These are phyloP conservation scores for Euura lappo DNA, from an alignment of 1,140 invertebrate species.

Conservation along the genomic window DNA sequence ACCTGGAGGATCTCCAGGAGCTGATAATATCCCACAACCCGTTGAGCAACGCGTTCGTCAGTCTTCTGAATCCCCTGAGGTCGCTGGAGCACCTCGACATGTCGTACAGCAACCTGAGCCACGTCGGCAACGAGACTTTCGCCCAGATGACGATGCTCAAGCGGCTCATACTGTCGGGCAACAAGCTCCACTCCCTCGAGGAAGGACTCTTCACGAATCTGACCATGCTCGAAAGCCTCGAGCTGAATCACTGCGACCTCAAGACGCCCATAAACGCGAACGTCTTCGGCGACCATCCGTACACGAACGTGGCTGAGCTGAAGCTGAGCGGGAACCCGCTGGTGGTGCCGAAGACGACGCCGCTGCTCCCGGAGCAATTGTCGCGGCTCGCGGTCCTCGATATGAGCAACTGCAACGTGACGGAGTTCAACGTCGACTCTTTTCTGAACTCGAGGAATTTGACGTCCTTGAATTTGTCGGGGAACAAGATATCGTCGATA, in stretches of 20 bases:
- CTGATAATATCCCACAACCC: constrained; percentile 75
- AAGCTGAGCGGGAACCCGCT: constrained; percentile 73
- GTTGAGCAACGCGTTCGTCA: constrained; percentile 71
- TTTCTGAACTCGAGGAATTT: constrained; percentile 69
- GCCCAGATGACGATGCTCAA: constrained; percentile 73
- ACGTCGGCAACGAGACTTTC: constrained; percentile 71
- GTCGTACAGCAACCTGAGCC: constrained; percentile 74
- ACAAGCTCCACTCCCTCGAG: constrained; percentile 70
- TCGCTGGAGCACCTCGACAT: constrained; percentile 75
- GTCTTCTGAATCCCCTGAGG: constrained; percentile 68
- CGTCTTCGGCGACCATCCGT: constrained; percentile 70
- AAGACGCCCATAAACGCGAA: constrained; percentile 67
- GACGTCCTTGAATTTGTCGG: constrained; percentile 68
- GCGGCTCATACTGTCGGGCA: constrained; percentile 71
- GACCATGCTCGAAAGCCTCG: constrained; percentile 69
- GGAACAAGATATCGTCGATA: constrained; percentile 64
- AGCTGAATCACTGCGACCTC: constrained; percentile 73
- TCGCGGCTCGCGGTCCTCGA: constrained; percentile 69
- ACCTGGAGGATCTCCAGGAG: constrained; percentile 69
- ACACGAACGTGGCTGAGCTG: constrained; percentile 72
- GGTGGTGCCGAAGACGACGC: constrained; percentile 62
- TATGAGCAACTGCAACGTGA: constrained; percentile 70
- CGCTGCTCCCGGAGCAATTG: constrained; percentile 69
- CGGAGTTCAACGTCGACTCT: constrained; percentile 65
- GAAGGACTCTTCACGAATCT: constrained; percentile 73